Evolutionary conservation across 2,888 invertebrate genomes (phyloP).

Genomic region (Drosophila nigricruria): DNA sequence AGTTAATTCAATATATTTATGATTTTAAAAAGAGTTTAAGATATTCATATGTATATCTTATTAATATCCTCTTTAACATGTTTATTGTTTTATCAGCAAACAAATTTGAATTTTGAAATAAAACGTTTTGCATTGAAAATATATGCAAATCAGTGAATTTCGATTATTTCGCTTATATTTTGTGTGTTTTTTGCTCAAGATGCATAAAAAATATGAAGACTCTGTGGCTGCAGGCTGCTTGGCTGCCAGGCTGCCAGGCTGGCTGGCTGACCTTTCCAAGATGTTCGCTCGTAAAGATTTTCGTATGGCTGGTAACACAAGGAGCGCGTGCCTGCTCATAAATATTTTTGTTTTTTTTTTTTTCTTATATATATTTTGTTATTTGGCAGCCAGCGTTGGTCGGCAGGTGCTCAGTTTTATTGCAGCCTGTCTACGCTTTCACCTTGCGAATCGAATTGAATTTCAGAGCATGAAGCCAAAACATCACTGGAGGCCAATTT

Average conservation of each 20-base stretch:
- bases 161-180: constrained; percentile 8
- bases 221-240: constrained; percentile 18
- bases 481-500: constrained; percentile 33
- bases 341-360: constrained; percentile 23
- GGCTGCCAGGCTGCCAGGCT: neutral
- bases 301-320: constrained; percentile 11
- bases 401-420: constrained; percentile 29
- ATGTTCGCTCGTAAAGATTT: constrained; percentile 10
- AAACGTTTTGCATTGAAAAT: constrained; percentile 3
- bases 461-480: constrained; percentile 20
- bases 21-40: neutral
- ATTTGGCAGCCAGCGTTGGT: neutral
- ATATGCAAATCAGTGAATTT: constrained; percentile 9
- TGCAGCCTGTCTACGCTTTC: constrained; percentile 23
- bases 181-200: constrained; percentile 1
- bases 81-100: constrained; percentile 8
- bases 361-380: neutral
- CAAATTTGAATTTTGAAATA: constrained; percentile 3
- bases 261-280: constrained; percentile 19
- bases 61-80: constrained; percentile 1
- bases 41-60: neutral
- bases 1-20: neutral
- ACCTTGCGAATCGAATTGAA: constrained; percentile 23
- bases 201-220: constrained; percentile 17
- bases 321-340: constrained; percentile 43